Evolutionary conservation across 1,140 invertebrate genomes (phyloP), one percentile per base, ranked within the genome.

Genomic region (Bombus consobrinus): DNA sequence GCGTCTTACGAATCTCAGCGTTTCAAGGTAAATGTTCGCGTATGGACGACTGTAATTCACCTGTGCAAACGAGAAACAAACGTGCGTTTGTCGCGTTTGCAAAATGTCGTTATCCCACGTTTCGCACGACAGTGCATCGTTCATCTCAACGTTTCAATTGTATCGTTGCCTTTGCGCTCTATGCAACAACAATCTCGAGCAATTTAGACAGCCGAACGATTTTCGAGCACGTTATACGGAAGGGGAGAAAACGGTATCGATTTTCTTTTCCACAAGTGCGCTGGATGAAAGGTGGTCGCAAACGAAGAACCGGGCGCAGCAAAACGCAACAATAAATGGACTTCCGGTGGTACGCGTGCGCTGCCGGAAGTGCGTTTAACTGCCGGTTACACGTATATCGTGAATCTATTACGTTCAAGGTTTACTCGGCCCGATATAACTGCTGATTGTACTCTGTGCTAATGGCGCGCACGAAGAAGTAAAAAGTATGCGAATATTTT

Each of bases 321-420:
- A 71, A 83, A 87, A 84, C 57, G 81, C 53, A 84, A 87, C 85
- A 57, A 82, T 86, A 86, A 86, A 82, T 86, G 72, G 85, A 86
- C 85, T 86, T 86, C 85, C 85, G 85, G 79, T 9, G 71, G 73
- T 62, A 71, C 85, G 64, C 85, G 85, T 71, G 85, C 39, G 37
- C 80, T 41, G 53, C 76, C 85, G 85, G 85, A 86, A 86, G 62
- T 43, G 83, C 83, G 78, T 85, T 85, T 74, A 85, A 85, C 77
- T 74, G 69, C 71, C 32, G 77, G 68, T 72, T 47, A n/a, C n/a
- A 57, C 82, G 28, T 59, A 84, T 15, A 43, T n/a, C 8, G 25
- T 43, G 74, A 68, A 53, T 62, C 37, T 47, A 66, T 74, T 66
- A 41, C 22, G 13, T 43, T 53, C 81, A 37, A 77, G 69, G 69